Base-by-base conservation (phyloP, 2,888 invertebrate species). In the Alviniconcha strummeri region DNA sequence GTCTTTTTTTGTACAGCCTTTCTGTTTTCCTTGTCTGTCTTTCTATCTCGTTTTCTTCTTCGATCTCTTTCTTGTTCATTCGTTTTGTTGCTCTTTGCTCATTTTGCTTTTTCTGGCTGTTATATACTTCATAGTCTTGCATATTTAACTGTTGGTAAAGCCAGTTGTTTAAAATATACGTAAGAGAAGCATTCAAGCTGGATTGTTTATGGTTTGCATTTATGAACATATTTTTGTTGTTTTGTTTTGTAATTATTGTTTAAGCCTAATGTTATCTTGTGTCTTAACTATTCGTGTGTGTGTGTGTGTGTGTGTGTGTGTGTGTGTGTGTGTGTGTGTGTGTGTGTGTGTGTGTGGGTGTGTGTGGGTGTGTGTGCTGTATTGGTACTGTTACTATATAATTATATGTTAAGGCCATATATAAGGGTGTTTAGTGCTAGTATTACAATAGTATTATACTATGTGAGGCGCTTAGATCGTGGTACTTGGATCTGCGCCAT, bases 281-380 rank as follows among this genome's bases (percentile, higher is more conserved):
- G 36, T 36, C 36, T 36, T 36, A 36, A n/a, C 36, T 36, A 36
- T 36, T 36, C 15, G 64, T 72, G 72, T 72, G 11, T 74, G 74
- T 52, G 74, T 74, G 74, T 74, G 74, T 74, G 74, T 36, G 74
- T 74, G 74, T 74, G 74, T 52, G 74, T 74, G 74, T 74, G 74
- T 74, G 36, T 74, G 74, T 69, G n/a, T 69, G 69, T 69, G 69
- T 69, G 69, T 69, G 69, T 69, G 64, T 64, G 64, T 64, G 64
- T 64, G 69, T 69, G 69, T 69, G 69, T 69, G 69, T 69, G 17
- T 64, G 64, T 64, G 64, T 64, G 64, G 1, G 64, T 64, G 64
- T 64, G 64, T 64, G 64, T 64, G 64, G 1, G 64, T 64, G 64
- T 64, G 64, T 64, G 9, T 9, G 1, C 1, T 64, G 64, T 64